Evolutionary conservation across 2,113 vertebrate genomes (phyloP).

Genomic region (Malurus elegans): DNA sequence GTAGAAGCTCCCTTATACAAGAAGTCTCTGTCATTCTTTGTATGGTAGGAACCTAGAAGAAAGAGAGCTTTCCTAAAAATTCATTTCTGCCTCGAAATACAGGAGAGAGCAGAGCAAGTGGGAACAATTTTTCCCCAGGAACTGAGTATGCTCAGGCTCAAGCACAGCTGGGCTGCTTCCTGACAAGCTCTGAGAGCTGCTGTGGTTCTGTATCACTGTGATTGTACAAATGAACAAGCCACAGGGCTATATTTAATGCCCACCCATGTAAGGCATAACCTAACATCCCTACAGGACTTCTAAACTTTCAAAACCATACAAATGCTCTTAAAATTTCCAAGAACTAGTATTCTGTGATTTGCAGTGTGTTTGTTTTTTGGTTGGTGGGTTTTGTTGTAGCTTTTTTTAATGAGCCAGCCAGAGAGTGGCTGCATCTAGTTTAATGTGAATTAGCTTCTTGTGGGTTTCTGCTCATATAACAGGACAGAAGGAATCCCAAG

Average conservation of each 20-base stretch:
- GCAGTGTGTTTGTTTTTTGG: not conserved
- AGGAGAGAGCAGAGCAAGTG: not conserved
- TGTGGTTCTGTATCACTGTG: not conserved
- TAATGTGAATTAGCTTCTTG: not conserved
- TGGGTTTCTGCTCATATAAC: not conserved
- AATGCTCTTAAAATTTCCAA: not conserved
- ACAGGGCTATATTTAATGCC: not conserved
- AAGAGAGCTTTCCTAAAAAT: not conserved
- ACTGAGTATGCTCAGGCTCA: fast-evolving
- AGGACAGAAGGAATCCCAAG: not conserved
- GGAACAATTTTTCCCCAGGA: not conserved
- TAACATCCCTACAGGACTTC: not conserved
- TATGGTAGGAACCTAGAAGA: not conserved
- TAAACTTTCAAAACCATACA: not conserved
- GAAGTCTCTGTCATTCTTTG: not conserved
- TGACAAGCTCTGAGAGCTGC: not conserved
- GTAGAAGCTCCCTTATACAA: not conserved
- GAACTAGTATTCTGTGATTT: not conserved
- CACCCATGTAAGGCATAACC: not conserved
- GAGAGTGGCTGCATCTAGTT: not conserved
- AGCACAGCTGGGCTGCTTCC: not conserved
- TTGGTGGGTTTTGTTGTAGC: not conserved
- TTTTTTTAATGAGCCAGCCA: not conserved
- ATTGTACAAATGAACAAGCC: not conserved
- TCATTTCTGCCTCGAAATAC: not conserved